A percentile compares a stretch with the other conserved stretches of the same genome.
Conservation (phyloP, 2,113 vertebrate species). For the Limnothrissa miodon region DNA sequence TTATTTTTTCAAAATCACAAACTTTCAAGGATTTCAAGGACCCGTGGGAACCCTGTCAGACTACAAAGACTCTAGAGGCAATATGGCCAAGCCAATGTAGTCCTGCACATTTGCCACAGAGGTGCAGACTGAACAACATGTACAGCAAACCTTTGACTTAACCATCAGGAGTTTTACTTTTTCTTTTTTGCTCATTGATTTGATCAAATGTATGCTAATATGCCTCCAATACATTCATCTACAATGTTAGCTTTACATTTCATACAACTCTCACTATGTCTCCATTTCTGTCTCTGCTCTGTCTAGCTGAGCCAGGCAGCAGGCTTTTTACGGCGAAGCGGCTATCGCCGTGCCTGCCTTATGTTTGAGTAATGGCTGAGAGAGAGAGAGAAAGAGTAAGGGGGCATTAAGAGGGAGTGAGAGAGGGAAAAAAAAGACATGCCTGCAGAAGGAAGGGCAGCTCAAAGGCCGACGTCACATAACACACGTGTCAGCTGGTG, state of each 20-base stretch:
- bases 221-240: too few relatives aligned
- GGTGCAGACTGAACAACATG: background rate
- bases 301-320: background rate
- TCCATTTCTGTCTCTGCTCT: background rate
- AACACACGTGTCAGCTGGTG: slow-evolving; percentile 5
- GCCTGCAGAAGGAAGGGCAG: slow-evolving; percentile 51
- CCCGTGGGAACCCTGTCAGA: too few relatives aligned
- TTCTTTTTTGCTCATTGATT: background rate
- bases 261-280: background rate
- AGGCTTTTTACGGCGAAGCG: background rate
- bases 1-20: too few relatives aligned
- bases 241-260: too few relatives aligned
- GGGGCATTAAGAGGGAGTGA: slow-evolving; percentile 36
- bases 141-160: background rate
- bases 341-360: background rate
- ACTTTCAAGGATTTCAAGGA: too few relatives aligned
- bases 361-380: slow-evolving; percentile 22
- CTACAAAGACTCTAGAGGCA: background rate
- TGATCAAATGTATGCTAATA: too few relatives aligned
- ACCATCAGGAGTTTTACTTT: background rate
- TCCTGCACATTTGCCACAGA: background rate
- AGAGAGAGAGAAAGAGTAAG: background rate
- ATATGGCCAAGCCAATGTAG: background rate
- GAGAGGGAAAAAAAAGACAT: slow-evolving; percentile 68
- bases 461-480: slow-evolving; percentile 55